These are phyloP conservation scores for Antedon mediterranea DNA, from an alignment of 53 echinoderm and acorn worm genomes.

Conservation along the genomic window DNA sequence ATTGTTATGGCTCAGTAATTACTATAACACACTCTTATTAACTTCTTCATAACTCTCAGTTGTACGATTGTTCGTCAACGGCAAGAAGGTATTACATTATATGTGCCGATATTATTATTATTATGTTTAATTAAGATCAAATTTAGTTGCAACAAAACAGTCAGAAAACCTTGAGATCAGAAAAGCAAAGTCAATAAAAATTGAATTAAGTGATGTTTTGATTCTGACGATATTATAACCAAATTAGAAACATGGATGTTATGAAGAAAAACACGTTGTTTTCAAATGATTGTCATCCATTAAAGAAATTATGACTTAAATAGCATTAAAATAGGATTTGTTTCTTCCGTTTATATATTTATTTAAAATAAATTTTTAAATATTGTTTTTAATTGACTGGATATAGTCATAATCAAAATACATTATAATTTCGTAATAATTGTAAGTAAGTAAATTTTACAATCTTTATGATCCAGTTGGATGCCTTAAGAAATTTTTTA, in stretches of 20 bases:
- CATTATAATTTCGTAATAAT: too few relatives aligned
- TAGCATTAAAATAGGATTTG: too few relatives aligned
- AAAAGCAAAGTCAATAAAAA: not conserved
- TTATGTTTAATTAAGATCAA: not conserved
- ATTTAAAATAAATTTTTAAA: too few relatives aligned
- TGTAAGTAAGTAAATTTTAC: too few relatives aligned
- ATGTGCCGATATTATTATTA: too few relatives aligned
- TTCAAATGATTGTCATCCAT: not conserved
- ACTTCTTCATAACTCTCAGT: not conserved
- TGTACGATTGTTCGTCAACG: not conserved
- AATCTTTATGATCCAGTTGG: too few relatives aligned
- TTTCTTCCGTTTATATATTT: too few relatives aligned
- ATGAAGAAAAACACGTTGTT: not conserved
- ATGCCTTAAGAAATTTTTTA: too few relatives aligned
- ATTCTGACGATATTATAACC: not conserved
- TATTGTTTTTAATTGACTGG: too few relatives aligned
- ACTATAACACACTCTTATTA: not conserved
- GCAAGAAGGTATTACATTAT: too few relatives aligned
- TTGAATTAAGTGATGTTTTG: not conserved
- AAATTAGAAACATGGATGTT: not conserved
- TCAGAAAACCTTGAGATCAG: not conserved
- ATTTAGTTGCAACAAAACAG: not conserved
- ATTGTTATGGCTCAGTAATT: not conserved
- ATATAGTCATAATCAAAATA: too few relatives aligned
- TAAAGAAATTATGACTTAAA: not conserved